Percentiles rank a stretch among this genome's conserved stretches.
These are phyloP conservation scores for Psammodynastes pulverulentus DNA, from an alignment of 2,113 vertebrate genomes.

Conservation along the genomic window DNA sequence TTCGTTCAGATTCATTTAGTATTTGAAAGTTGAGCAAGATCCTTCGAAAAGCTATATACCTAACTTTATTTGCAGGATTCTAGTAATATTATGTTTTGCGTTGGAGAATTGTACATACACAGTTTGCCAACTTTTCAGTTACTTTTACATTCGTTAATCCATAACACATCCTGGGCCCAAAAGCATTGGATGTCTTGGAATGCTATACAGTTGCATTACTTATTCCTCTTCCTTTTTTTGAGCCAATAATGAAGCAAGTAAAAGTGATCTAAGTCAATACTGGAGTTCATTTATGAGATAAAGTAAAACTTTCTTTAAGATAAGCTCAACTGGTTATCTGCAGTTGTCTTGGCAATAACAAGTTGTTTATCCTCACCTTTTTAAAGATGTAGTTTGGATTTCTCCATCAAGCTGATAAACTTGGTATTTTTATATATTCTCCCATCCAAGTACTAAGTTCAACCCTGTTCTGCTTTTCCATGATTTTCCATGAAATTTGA, in stretches of 20 bases:
- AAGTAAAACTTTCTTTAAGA: not conserved
- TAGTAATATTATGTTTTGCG: not conserved
- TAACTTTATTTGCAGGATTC: too few relatives aligned
- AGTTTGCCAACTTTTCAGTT: not conserved
- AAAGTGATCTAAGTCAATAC: too few relatives aligned
- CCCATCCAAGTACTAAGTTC: not conserved
- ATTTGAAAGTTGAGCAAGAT: not conserved
- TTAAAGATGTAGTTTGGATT: not conserved
- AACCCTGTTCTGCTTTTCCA: not conserved
- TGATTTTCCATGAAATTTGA: not conserved
- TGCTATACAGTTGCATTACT: not conserved
- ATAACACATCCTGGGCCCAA: not conserved
- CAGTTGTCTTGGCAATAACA: not conserved
- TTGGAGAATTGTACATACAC: not conserved
- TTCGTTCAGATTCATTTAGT: not conserved
- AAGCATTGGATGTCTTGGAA: too few relatives aligned
- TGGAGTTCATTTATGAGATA: not conserved
- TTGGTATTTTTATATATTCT: not conserved
- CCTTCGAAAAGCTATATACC: not conserved
- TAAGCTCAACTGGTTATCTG: not conserved
- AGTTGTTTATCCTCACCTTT: not conserved
- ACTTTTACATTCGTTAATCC: not conserved
- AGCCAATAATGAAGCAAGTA: not conserved
- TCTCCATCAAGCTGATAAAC: not conserved
- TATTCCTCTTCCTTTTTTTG: too few relatives aligned